Base-by-base conservation (phyloP, 2,888 invertebrate genomes). In the Sinopyrophorus schimmeli region DNA sequence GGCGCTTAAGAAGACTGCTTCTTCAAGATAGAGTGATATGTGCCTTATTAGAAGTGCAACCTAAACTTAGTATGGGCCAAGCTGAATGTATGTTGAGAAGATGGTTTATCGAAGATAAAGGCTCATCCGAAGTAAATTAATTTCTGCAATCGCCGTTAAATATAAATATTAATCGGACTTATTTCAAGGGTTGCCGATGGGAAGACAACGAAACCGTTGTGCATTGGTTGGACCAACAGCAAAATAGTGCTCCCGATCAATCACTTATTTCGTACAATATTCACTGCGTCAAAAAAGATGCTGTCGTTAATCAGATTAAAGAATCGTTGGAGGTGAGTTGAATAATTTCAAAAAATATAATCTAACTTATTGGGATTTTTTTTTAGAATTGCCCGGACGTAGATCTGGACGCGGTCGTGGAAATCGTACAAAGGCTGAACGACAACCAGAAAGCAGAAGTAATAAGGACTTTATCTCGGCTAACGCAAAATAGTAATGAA, bases 21-120 rank as follows among this genome's bases (percentile, higher is more conserved):
- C 76, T 89, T 0, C 94, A 96, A 75, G 86, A 90, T 60, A 72
- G 83, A 69, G 78, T 86, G 1, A 82, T 84, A 49, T 78, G 77
- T 49, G 80, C 82, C 54, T 79, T 92, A 37, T 64, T 83, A 18
- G 76, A 78, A 43, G 82, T 83, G 1, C 86, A 86, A 61, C 81
- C 83, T 1, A 78, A 79, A 48, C 73, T 88, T 4, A 83, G 79
- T 15, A 82, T 86, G 26, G 86, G 87, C 0, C 88, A 90, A 70
- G 86, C 92, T 0, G 87, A 89, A 64, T 89, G 91, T 41, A 94
- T 95, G 84, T 76, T 97, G 15, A 77, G 92, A 28, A 78, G 96
- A 41, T 97, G 96, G 96, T 94, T 94, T 76, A 84, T 92, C 12
- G 96, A 97, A 74, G 92, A 94, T 64, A 83, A 83, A 59, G 95